These are phyloP conservation scores for Columba guinea DNA, from an alignment of 2,797 vertebrate species.

Conservation along the genomic window DNA sequence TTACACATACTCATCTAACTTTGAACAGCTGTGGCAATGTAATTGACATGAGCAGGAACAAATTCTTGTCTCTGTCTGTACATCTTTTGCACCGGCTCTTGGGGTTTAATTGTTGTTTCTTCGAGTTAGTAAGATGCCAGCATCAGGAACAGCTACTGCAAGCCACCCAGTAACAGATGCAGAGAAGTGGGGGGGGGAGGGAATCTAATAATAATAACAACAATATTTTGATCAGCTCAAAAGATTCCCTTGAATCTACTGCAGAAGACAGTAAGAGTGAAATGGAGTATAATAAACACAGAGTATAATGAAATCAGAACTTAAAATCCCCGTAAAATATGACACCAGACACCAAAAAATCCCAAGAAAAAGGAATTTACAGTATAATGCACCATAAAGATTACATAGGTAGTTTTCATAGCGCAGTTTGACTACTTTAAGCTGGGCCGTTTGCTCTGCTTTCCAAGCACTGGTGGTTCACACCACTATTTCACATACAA, in stretches of 20 bases:
- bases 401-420: fast-evolving
- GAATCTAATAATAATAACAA: not conserved
- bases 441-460: not conserved
- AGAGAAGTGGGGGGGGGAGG: fast-evolving
- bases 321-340: not conserved
- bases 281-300: not conserved
- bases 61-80: not conserved
- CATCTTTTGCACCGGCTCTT: not conserved
- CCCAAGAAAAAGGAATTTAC: not conserved
- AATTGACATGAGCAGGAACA: not conserved
- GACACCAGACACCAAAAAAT: not conserved
- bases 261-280: not conserved
- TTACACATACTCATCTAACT: not conserved
- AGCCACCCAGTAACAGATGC: not conserved
- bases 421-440: not conserved
- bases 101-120: not conserved
- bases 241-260: not conserved
- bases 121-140: not conserved
- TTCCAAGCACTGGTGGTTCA: not conserved
- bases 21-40: not conserved
- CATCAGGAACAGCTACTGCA: not conserved
- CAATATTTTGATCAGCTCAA: not conserved
- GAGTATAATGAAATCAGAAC: not conserved
- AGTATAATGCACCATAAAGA: not conserved
- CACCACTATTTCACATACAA: fast-evolving